A percentile compares a stretch with the other conserved stretches of the same genome.
phyloP scores from a whole-genome alignment of 37 sponge, comb jelly and placozoan species.

The Halisarca cf. caerulea region DNA sequence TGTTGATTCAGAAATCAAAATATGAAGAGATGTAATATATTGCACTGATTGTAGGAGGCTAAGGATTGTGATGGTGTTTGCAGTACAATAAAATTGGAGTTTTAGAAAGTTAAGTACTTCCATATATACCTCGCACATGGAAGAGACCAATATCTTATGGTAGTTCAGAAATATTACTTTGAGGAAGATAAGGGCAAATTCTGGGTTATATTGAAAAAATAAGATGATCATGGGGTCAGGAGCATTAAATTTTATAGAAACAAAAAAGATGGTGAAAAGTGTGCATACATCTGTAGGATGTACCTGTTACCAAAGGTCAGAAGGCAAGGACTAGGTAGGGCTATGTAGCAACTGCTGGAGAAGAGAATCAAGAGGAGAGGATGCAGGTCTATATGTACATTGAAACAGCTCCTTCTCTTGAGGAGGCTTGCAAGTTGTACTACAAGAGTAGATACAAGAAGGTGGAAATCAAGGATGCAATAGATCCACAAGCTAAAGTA shows the following conservation, averaged over 20 bases:
- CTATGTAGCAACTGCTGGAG: conserved; percentile 45
- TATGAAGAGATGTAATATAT: too few relatives aligned
- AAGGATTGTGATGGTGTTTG: conserved; percentile 35
- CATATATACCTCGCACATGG: conserved; percentile 44
- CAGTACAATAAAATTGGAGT: background rate
- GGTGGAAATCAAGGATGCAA: too few relatives aligned
- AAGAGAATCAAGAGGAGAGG: conserved; percentile 32
- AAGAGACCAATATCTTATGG: conserved; percentile 27
- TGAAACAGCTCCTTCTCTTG: conserved; percentile 40
- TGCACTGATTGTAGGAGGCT: conserved; percentile 16
- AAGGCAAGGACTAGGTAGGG: conserved; percentile 49
- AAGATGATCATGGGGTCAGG: conserved; percentile 35
- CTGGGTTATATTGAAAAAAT: conserved; percentile 34
- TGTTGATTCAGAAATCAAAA: too few relatives aligned
- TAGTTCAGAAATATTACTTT: conserved; percentile 40
- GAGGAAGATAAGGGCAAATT: conserved; percentile 42
- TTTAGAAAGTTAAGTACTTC: conserved; percentile 39
- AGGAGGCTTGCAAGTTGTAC: conserved; percentile 48
- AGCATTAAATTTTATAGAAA: conserved; percentile 41
- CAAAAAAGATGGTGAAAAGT: background rate
- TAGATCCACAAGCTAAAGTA: too few relatives aligned
- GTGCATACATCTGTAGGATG: conserved; percentile 44
- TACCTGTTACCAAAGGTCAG: conserved; percentile 47
- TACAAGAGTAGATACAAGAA: background rate
- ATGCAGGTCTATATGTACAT: conserved; percentile 36